Evolutionary conservation across 2,888 invertebrate genomes (phyloP).

Genomic region (Onchidella celtica): DNA sequence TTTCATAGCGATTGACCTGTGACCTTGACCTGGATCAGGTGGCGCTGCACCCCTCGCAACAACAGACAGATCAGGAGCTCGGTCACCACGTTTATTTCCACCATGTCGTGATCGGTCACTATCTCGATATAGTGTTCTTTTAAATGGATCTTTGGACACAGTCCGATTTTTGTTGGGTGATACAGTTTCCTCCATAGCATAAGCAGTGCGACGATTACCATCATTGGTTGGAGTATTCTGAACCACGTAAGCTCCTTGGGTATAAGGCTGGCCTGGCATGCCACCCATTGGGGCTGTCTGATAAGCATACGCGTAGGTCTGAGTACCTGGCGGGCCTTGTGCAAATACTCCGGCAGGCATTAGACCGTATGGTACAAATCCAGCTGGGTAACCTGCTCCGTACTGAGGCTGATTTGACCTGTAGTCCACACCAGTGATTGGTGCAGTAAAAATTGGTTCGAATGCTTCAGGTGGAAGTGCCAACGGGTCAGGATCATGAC

Average conservation of each 20-base stretch:
- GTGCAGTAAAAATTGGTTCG: constrained; percentile 68
- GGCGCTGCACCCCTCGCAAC: constrained; percentile 59
- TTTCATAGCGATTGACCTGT: constrained; percentile 63
- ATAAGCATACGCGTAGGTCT: constrained; percentile 58
- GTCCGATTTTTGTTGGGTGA: constrained; percentile 50
- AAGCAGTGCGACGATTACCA: constrained; percentile 59
- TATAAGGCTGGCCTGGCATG: constrained; percentile 46
- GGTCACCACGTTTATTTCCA: constrained; percentile 29
- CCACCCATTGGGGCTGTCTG: constrained; percentile 51
- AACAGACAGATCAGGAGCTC: constrained; percentile 49
- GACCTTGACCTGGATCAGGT: constrained; percentile 63
- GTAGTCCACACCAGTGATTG: constrained; percentile 53
- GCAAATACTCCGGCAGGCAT: constrained; percentile 54
- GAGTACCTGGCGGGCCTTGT: constrained; percentile 53
- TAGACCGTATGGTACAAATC: constrained; percentile 58
- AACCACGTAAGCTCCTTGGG: constrained; percentile 68
- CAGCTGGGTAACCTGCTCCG: constrained; percentile 48
- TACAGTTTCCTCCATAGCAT: constrained; percentile 58
- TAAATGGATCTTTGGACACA: constrained; percentile 60
- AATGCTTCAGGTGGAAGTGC: constrained; percentile 68
- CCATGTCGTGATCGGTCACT: constrained; percentile 40
- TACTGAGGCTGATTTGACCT: constrained; percentile 55
- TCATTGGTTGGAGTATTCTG: constrained; percentile 66
- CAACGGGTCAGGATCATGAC: constrained; percentile 59
- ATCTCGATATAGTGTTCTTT: constrained; percentile 26